Evolutionary conservation across 2,113 vertebrate genomes (phyloP), one percentile per base, ranked within the genome.

Genomic region (Stegostoma tigrinum): DNA sequence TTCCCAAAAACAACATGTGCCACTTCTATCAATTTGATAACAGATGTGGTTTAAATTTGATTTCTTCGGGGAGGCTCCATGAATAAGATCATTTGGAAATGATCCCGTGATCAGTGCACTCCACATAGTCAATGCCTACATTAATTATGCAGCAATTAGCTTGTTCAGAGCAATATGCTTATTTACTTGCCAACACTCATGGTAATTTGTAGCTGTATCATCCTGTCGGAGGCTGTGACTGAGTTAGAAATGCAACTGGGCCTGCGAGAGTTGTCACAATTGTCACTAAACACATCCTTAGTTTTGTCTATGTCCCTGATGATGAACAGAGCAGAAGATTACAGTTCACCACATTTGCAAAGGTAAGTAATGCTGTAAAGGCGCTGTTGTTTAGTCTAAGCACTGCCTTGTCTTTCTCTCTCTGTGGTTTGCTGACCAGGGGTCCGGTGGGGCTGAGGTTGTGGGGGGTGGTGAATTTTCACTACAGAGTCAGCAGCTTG

Each of bases 141-240:
- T 94, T 94, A 94, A 94, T 94, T 94, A 94, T 68, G 45, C 66
- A 68, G 91, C 91, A 67, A 94, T 94, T 94, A 94, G 91, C 67
- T 68, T 42, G 64, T 68, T 94, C 91, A 42, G 2, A 24, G 66
- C 55, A 14, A 67, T 68, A 23, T 67, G n/a, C n/a, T 66, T 45
- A 42, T 94, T 42, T 68, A 42, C 91, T 42, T 94, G n/a, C 91
- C 91, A 94, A 17, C 66, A 68, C 15, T 94, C 91, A 42, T 5
- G 68, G 42, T 94, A 66, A 94, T 42, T 94, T 94, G 30, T 42
- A 67, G 34, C 10, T n/a, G 2, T 67, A 64, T 93, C 90, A 93
- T 93, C 61, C 90, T 66, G 34, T 38, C 15, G 14, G 64, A 67
- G n/a, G n/a, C 90, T 93, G 61, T n/a, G 55, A 94, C 30, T 24